A percentile compares a stretch with the other conserved stretches of the same genome.
phyloP scores from a whole-genome alignment of 2,797 vertebrate species.

The Enteromius paludinosus region DNA sequence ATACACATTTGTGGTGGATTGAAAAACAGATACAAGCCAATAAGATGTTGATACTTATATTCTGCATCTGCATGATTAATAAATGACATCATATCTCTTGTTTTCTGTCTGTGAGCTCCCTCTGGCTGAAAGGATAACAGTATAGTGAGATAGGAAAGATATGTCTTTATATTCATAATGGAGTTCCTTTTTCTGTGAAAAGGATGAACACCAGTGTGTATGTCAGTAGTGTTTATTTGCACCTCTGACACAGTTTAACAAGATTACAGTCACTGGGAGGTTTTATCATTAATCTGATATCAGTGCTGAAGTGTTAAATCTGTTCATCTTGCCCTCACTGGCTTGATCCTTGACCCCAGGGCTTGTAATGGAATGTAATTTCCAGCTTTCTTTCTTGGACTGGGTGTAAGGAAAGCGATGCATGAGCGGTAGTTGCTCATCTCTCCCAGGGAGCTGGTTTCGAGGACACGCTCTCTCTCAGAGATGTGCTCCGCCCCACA shows the following conservation, averaged over 20 bases:
- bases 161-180: background rate
- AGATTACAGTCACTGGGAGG: background rate
- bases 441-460: conserved; percentile 18
- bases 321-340: background rate
- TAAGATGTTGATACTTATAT: background rate
- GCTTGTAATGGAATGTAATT: conserved; percentile 1
- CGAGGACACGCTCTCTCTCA: background rate
- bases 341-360: background rate
- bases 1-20: no score
- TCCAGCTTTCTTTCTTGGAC: conserved; percentile 1
- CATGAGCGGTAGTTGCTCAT: background rate
- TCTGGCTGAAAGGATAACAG: background rate
- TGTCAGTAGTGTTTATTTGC: background rate
- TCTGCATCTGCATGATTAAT: background rate
- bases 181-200: background rate
- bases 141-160: background rate
- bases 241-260: background rate
- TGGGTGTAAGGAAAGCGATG: background rate
- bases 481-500: conserved; percentile 17
- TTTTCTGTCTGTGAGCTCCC: background rate
- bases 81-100: background rate
- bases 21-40: no score
- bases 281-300: background rate
- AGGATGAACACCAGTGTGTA: background rate
- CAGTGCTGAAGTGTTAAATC: background rate